Percentiles rank a stretch among this genome's conserved stretches.
Evolutionary conservation across 2,888 invertebrate species (phyloP).

Genomic region (Drosophila subsilvestris): DNA sequence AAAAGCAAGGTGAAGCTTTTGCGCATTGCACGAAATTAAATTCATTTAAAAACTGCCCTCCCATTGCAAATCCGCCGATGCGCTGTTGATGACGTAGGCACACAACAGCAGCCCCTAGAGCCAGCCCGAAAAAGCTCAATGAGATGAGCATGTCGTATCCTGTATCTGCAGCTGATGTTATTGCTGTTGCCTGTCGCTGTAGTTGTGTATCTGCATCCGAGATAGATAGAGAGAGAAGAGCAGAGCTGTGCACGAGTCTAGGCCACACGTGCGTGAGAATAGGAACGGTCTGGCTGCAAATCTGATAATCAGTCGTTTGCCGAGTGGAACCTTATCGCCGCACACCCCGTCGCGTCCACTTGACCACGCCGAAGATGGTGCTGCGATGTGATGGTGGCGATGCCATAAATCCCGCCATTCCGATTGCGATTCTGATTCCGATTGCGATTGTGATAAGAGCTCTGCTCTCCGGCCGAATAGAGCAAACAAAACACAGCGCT

Average conservation of each 20-base stretch:
- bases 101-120: conserved; percentile 15
- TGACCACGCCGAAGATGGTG: conserved; percentile 26
- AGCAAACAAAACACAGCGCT: not conserved
- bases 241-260: conserved; percentile 29
- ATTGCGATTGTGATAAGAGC: conserved; percentile 14
- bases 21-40: conserved; percentile 70
- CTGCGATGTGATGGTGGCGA: not conserved
- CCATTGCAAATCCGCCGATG: conserved; percentile 7
- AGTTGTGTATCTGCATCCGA: not conserved
- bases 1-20: conserved; percentile 58
- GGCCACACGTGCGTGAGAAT: conserved; percentile 48
- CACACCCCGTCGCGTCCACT: conserved; percentile 15
- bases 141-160: not conserved
- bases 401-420: conserved; percentile 38
- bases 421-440: conserved; percentile 13
- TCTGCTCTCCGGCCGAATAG: not conserved
- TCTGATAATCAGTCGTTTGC: conserved; percentile 6
- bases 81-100: conserved; percentile 56
- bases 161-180: conserved; percentile 4
- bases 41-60: conserved; percentile 59
- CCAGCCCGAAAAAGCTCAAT: conserved; percentile 6
- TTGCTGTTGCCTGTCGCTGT: conserved; percentile 20
- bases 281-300: conserved; percentile 24
- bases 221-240: not conserved
- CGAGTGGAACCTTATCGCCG: conserved; percentile 39